Percentiles rank a stretch among this genome's conserved stretches.
These are phyloP conservation scores for Echiichthys vipera DNA, from an alignment of 2,797 vertebrate genomes.

Conservation along the genomic window DNA sequence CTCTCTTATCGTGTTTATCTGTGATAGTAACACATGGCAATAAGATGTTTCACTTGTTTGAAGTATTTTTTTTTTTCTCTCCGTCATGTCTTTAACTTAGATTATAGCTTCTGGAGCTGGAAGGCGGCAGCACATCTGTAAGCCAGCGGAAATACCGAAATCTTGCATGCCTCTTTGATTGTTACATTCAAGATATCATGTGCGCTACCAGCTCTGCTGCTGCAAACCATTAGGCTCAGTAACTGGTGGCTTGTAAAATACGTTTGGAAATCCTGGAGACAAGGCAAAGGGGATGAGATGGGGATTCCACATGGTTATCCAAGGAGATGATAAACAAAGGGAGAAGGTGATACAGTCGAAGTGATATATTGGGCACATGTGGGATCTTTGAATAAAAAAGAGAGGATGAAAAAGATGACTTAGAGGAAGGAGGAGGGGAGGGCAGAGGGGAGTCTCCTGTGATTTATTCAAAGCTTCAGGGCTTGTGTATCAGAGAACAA, in stretches of 20 bases:
- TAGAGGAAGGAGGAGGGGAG: conserved; percentile 16
- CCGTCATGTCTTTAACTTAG: conserved; percentile 83
- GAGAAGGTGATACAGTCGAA: conserved; percentile 89
- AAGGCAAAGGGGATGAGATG: conserved; percentile 91
- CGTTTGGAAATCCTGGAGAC: conserved; percentile 94
- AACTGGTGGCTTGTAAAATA: conserved; percentile 95
- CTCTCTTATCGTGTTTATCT: conserved; percentile 43
- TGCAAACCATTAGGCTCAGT: conserved; percentile 94
- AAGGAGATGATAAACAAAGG: conserved; percentile 91
- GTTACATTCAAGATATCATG: conserved; percentile 99
- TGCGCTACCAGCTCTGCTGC: conserved; percentile 95
- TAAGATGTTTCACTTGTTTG: conserved; percentile 87
- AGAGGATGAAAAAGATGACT: conserved; percentile 51
- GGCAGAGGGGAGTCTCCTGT: conserved; percentile 62
- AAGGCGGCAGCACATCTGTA: conserved; percentile 89
- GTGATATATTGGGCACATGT: conserved; percentile 94
- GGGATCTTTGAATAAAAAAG: conserved; percentile 80
- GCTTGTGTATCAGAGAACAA: conserved; percentile 84
- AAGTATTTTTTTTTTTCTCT: conserved; percentile 67
- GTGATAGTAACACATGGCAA: conserved; percentile 84
- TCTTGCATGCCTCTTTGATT: conserved; percentile 95
- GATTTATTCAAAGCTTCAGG: conserved; percentile 83
- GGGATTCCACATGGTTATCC: conserved; percentile 97
- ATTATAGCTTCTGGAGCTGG: conserved; percentile 86
- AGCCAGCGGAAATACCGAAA: conserved; percentile 94